phyloP scores from a whole-genome alignment of 2,888 invertebrate species.

The Callyntrura sp. region DNA sequence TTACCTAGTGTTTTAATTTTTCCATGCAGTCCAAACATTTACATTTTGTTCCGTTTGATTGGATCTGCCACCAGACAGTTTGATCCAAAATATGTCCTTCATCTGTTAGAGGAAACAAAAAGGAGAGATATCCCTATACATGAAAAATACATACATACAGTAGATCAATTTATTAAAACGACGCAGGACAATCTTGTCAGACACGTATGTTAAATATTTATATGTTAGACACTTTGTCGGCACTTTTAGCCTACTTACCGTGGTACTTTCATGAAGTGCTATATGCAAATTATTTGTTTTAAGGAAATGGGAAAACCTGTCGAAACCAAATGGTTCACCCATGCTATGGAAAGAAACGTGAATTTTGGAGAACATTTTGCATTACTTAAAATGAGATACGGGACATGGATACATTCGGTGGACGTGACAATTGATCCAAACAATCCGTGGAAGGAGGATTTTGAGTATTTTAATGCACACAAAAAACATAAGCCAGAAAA shows the following conservation, averaged over 20 bases:
- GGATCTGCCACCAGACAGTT: slow-evolving; percentile 88
- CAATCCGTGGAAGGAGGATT: slow-evolving; percentile 79
- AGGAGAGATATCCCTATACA: slow-evolving; percentile 89
- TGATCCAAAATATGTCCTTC: slow-evolving; percentile 89
- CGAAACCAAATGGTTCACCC: slow-evolving; percentile 10
- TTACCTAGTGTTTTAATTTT: too few species aligned
- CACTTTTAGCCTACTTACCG: too few species aligned
- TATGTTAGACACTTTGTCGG: too few species aligned
- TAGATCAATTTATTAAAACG: slow-evolving; percentile 88
- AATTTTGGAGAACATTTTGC: slow-evolving; percentile 77
- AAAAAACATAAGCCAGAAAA: slow-evolving; percentile 28
- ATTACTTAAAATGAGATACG: slow-evolving; percentile 76
- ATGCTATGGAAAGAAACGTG: slow-evolving; percentile 58
- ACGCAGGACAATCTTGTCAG: slow-evolving; percentile 87
- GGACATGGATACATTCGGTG: slow-evolving; percentile 66
- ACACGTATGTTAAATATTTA: slow-evolving; percentile 85
- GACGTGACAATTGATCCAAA: slow-evolving; percentile 64
- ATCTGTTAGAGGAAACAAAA: slow-evolving; percentile 89
- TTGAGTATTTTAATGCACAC: slow-evolving; percentile 37
- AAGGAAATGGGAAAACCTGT: slow-evolving; percentile 80
- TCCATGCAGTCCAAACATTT: slow-evolving; percentile 88
- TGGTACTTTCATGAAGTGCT: background rate
- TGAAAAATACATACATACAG: slow-evolving; percentile 88
- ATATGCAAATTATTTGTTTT: background rate
- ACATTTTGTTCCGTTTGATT: slow-evolving; percentile 91